Conservation (phyloP, 1,140 invertebrate genomes). For the Bicyclus anynana region DNA sequence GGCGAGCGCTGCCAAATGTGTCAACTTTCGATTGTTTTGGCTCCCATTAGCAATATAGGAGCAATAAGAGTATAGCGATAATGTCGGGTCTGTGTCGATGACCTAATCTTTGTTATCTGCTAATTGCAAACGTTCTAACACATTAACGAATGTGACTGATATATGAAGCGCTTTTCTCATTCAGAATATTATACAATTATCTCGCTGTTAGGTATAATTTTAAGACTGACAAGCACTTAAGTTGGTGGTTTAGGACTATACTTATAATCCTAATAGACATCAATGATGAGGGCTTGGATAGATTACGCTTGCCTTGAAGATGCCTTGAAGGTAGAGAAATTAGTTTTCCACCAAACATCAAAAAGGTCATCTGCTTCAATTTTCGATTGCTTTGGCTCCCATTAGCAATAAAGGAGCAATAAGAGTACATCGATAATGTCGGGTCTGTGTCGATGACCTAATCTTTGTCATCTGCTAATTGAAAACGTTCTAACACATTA, state of each 20-base stretch:
- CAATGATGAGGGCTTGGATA: no score
- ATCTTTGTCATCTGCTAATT: slow-evolving; percentile 8
- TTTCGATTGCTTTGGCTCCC: slow-evolving; percentile 25
- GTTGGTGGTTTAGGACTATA: no score
- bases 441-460: slow-evolving; percentile 26
- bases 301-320: no score
- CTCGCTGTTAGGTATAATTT: no score
- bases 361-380: slow-evolving; percentile 48
- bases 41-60: slow-evolving; percentile 24
- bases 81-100: slow-evolving; percentile 25
- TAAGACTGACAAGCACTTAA: no score
- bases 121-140: neutral
- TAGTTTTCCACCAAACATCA: no score
- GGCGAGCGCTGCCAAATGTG: slow-evolving; percentile 40
- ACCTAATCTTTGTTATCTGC: slow-evolving; percentile 15
- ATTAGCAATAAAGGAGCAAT: slow-evolving; percentile 27
- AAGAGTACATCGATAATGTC: slow-evolving; percentile 25
- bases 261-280: no score
- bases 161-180: neutral
- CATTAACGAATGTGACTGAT: neutral
- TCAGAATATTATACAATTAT: neutral
- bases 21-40: slow-evolving; percentile 30
- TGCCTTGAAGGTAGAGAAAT: no score
- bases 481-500: neutral
- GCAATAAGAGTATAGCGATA: slow-evolving; percentile 27